These are phyloP conservation scores for Leptinotarsa undecemlineata DNA, from an alignment of 1,140 invertebrate species.

Conservation along the genomic window DNA sequence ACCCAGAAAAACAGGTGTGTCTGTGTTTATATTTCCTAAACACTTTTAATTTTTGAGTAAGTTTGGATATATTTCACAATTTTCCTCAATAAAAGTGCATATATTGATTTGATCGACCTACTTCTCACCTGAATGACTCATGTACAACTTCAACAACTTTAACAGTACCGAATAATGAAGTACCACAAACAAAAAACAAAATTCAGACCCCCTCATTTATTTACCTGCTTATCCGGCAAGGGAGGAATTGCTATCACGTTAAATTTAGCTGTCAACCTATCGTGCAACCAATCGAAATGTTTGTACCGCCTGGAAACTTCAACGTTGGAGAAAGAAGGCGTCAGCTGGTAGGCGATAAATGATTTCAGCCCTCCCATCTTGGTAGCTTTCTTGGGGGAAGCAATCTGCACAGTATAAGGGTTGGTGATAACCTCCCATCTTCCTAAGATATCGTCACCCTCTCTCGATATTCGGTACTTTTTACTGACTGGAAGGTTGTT, in stretches of 20 bases:
- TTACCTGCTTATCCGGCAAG: conserved; percentile 91
- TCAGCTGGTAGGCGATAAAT: conserved; percentile 95
- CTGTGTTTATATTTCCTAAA: too few species aligned
- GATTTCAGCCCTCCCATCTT: conserved; percentile 97
- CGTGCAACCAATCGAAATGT: conserved; percentile 98
- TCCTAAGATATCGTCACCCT: conserved; percentile 40
- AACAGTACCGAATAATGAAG: too few species aligned
- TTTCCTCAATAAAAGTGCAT: too few species aligned
- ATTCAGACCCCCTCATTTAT: background rate
- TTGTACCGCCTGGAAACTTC: conserved; percentile 96
- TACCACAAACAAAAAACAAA: too few species aligned
- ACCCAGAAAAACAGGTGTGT: too few species aligned
- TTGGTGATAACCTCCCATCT: conserved; percentile 73
- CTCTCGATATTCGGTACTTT: conserved; percentile 40
- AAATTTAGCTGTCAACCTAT: conserved; percentile 91
- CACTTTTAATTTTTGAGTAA: too few species aligned
- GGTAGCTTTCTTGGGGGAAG: conserved; percentile 94
- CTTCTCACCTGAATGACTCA: too few species aligned
- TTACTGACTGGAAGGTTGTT: conserved; percentile 30
- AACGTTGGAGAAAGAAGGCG: conserved; percentile 92
- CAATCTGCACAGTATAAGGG: conserved; percentile 81
- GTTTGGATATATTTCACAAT: too few species aligned
- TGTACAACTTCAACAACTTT: too few species aligned
- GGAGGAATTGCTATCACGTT: conserved; percentile 93
- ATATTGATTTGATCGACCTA: too few species aligned